Evolutionary conservation across 2,888 invertebrate genomes (phyloP).

Genomic region (Tetragonula carbonaria): DNA sequence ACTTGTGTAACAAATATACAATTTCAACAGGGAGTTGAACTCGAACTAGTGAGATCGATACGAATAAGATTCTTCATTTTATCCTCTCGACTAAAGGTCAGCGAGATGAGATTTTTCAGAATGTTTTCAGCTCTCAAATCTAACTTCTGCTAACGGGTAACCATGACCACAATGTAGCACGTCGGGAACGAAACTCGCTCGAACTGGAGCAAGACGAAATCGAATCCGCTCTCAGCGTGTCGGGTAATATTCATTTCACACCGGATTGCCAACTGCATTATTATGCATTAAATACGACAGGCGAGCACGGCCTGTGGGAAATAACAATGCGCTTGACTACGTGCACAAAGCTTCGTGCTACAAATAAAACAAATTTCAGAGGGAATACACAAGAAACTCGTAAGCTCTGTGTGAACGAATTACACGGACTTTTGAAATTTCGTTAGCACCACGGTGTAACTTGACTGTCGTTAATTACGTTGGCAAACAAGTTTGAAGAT

Average conservation of each 20-base stretch:
- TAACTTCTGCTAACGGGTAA: not conserved
- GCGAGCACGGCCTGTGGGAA: not conserved
- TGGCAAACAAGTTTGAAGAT: not conserved
- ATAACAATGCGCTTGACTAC: not conserved
- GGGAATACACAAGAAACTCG: too few relatives aligned
- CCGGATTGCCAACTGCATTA: not conserved
- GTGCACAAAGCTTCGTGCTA: not conserved
- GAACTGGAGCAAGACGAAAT: conserved; percentile 9
- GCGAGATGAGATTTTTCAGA: not conserved
- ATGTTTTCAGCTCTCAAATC: not conserved
- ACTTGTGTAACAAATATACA: not conserved
- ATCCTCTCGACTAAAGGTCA: not conserved
- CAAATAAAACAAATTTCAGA: not conserved
- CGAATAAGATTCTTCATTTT: not conserved
- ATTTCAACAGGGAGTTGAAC: not conserved
- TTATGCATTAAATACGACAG: too few relatives aligned
- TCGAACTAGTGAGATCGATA: not conserved
- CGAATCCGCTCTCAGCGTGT: conserved; percentile 1
- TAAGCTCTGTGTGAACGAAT: too few relatives aligned
- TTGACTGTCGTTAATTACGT: not conserved
- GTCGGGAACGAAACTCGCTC: not conserved
- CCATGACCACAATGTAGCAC: not conserved
- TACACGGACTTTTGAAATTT: not conserved
- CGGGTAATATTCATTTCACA: not conserved
- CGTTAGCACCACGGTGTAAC: not conserved